phyloP scores from a whole-genome alignment of 2,888 invertebrate genomes.

The Lepidocyrtoides sp. region DNA sequence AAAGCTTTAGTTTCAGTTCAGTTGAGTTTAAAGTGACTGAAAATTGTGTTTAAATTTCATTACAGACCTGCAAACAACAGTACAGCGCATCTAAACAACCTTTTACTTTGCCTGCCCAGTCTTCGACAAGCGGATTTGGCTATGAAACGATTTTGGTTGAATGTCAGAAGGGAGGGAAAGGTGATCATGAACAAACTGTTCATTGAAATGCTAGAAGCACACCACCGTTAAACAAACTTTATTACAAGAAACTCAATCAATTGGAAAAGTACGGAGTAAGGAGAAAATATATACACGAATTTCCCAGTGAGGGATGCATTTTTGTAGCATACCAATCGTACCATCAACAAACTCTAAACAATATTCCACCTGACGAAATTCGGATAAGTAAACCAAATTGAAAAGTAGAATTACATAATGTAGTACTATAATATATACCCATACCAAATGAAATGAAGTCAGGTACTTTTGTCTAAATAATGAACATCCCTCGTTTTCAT shows the following conservation, averaged over 20 bases:
- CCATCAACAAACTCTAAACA: too few species aligned
- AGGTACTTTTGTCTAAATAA: too few species aligned
- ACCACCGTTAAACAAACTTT: conserved; percentile 86
- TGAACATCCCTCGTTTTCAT: too few species aligned
- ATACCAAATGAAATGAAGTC: too few species aligned
- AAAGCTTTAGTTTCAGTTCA: background rate
- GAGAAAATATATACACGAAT: background rate
- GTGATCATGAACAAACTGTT: conserved; percentile 98
- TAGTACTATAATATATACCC: too few species aligned
- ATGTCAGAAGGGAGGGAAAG: conserved; percentile 94
- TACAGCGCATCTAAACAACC: conserved; percentile 92
- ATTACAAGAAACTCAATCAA: background rate
- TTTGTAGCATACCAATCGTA: too few species aligned
- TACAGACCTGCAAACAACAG: conserved; percentile 86
- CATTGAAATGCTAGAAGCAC: conserved; percentile 97
- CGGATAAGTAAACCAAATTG: too few species aligned
- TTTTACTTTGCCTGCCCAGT: conserved; percentile 95
- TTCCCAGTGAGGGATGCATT: background rate
- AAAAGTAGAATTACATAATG: too few species aligned
- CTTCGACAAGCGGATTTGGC: conserved; percentile 96
- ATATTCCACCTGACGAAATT: too few species aligned
- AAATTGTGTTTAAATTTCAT: background rate
- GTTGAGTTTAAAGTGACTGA: background rate
- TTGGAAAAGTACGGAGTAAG: background rate
- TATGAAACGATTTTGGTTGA: conserved; percentile 96